A percentile compares a stretch with the other conserved stretches of the same genome.
phyloP scores from a whole-genome alignment of 2,888 invertebrate species.

The Acleris literana region DNA sequence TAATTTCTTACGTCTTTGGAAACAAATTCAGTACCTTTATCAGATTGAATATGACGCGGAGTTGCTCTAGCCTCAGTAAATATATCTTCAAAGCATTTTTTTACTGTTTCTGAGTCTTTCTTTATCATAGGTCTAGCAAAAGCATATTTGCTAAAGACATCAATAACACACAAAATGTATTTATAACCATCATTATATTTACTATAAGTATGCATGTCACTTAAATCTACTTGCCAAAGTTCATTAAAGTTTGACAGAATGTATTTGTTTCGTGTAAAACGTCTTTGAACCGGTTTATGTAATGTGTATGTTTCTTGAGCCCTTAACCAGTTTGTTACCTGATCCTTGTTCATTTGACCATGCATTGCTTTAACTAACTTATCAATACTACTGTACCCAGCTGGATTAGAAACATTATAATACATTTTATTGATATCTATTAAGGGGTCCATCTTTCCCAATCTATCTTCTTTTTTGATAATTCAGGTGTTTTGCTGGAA shows the following conservation, averaged over 20 bases:
- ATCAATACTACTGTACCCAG: conserved; percentile 42
- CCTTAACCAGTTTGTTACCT: conserved; percentile 41
- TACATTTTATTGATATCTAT: conserved; percentile 44
- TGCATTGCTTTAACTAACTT: conserved; percentile 41
- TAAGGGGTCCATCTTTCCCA: conserved; percentile 49
- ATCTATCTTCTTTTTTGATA: conserved; percentile 40
- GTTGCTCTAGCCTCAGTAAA: conserved; percentile 39
- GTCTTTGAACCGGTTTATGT: conserved; percentile 41
- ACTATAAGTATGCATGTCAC: conserved; percentile 39
- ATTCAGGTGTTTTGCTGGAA: conserved; percentile 14
- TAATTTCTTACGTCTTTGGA: conserved; percentile 39
- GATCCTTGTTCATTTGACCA: conserved; percentile 39
- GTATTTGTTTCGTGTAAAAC: conserved; percentile 39
- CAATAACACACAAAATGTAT: conserved; percentile 42
- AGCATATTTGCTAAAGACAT: conserved; percentile 42
- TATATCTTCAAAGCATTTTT: conserved; percentile 42
- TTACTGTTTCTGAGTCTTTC: conserved; percentile 40
- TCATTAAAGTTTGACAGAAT: conserved; percentile 38
- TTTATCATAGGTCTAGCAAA: conserved; percentile 39
- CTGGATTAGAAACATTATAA: conserved; percentile 43
- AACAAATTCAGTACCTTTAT: conserved; percentile 43
- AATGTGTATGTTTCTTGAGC: conserved; percentile 43
- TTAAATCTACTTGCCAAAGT: conserved; percentile 43
- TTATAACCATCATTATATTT: conserved; percentile 41
- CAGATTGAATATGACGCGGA: conserved; percentile 39